Evolutionary conservation across 2,113 vertebrate genomes (phyloP).

Genomic region (Peromyscus polionotus): DNA sequence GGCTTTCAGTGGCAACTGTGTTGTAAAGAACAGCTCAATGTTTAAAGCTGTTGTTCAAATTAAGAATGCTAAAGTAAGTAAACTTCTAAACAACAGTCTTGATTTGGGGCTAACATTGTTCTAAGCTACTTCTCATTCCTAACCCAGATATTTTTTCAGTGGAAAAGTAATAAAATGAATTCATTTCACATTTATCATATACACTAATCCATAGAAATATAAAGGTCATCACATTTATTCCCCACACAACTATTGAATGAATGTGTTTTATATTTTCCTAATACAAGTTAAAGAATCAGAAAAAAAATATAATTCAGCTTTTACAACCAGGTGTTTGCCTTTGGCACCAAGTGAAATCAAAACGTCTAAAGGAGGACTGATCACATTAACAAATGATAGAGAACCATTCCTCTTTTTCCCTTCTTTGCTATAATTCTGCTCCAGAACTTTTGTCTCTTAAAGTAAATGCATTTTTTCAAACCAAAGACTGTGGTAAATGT

Average conservation of each 20-base stretch:
- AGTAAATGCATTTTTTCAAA: constrained; percentile 59
- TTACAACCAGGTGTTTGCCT: constrained; percentile 58
- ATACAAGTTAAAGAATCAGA: constrained; percentile 31
- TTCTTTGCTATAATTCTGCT: constrained; percentile 41
- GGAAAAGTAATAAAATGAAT: background rate
- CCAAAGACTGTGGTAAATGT: constrained; percentile 44
- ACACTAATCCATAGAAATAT: background rate
- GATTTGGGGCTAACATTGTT: background rate
- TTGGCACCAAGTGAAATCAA: constrained; percentile 34
- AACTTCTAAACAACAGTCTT: background rate
- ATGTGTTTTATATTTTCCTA: constrained; percentile 50
- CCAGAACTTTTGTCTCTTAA: constrained; percentile 33
- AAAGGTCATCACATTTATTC: constrained; percentile 15
- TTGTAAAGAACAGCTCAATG: constrained; percentile 94
- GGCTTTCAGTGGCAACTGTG: constrained; percentile 90
- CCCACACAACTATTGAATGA: background rate
- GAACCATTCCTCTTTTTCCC: constrained; percentile 57
- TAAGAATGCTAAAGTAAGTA: constrained; percentile 85
- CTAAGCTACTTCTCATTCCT: background rate
- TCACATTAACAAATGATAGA: constrained; percentile 57
- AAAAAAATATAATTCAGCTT: background rate
- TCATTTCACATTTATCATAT: background rate
- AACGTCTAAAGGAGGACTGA: constrained; percentile 14
- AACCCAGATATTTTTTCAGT: background rate
- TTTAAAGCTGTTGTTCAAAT: constrained; percentile 93